phyloP scores from a whole-genome alignment of 2,797 vertebrate species.

The Diceros bicornis region DNA sequence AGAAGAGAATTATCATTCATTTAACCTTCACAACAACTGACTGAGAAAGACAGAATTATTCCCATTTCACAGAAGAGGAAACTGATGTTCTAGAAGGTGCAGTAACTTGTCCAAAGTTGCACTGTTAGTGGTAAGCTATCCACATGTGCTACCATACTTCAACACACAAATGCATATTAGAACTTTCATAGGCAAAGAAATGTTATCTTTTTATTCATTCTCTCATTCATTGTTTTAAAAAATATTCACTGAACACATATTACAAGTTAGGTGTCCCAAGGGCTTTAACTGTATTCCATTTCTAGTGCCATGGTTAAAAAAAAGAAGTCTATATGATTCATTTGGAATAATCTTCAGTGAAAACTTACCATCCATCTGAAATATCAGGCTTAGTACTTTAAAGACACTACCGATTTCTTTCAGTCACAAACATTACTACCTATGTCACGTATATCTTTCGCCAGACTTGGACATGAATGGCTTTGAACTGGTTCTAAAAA shows the following conservation, averaged over 20 bases:
- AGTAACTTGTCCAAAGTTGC: neutral
- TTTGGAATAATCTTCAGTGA: constrained; percentile 54
- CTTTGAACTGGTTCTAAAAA: constrained; percentile 46
- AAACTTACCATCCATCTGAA: constrained; percentile 31
- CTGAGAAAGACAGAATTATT: constrained; percentile 14
- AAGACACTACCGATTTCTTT: constrained; percentile 15
- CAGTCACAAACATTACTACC: neutral
- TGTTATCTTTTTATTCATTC: constrained; percentile 5
- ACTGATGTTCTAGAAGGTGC: neutral
- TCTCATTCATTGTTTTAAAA: constrained; percentile 3
- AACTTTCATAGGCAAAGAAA: neutral
- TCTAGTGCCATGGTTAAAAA: neutral
- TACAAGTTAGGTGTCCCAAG: neutral
- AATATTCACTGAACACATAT: neutral
- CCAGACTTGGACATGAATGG: neutral
- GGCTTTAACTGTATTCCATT: neutral
- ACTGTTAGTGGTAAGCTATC: neutral
- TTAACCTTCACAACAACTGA: neutral
- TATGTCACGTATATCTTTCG: constrained; percentile 9
- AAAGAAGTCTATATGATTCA: neutral
- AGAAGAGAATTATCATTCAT: neutral
- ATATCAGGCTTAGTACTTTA: neutral
- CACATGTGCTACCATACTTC: neutral
- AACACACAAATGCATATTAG: neutral
- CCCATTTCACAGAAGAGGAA: constrained; percentile 3